Base-by-base conservation (phyloP, 2,888 invertebrate genomes). In the Cephus spinipes region DNA sequence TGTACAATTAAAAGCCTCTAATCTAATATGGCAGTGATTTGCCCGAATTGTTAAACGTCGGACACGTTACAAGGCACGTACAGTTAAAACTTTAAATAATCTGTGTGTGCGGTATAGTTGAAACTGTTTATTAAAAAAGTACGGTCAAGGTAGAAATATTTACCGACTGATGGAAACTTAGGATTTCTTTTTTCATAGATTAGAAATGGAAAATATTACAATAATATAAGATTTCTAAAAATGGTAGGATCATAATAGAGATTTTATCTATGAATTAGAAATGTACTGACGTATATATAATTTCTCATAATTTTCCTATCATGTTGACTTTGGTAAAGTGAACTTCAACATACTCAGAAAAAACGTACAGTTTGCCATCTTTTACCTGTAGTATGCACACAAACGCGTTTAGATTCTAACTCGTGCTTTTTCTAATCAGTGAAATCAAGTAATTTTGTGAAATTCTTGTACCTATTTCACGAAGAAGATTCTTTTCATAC, bases 21-120 rank as follows among this genome's bases (percentile, higher is more conserved):
- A 15, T 33, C 78, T 78, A 78, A 68, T 78, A 76, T 78, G 78
- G 78, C 78, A 78, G 78, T 78, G 76, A 73, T 78, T 78, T 73
- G 75, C 69, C 75, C 78, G 78, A 35, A 75, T 78, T 75, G 40
- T 76, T 40, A 71, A 75, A 75, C 75, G 75, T 77, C 77, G 78
- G 78, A 78, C 75, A 73, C 76, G 73, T 76, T 76, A 73, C 33
- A 76, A 76, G 69, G 69, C 69, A 76, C 76, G 69, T 32, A 75
- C 55, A 36, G 3, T 6, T 23, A 40, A 40, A 40, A 40, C 40
- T 0, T 40, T 40, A 40, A 6, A 23, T 40, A 40, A 23, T 40
- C 15, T 6, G 15, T 40, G 15, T 23, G 4, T 15, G 15, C 40
- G 15, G 15, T 40, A 55, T 6, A 23, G 55, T 23, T 9, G 9